Percentiles rank a stretch among this genome's conserved stretches.
Evolutionary conservation across 2,797 vertebrate genomes (phyloP).

Genomic region (Oreochromis mossambicus): DNA sequence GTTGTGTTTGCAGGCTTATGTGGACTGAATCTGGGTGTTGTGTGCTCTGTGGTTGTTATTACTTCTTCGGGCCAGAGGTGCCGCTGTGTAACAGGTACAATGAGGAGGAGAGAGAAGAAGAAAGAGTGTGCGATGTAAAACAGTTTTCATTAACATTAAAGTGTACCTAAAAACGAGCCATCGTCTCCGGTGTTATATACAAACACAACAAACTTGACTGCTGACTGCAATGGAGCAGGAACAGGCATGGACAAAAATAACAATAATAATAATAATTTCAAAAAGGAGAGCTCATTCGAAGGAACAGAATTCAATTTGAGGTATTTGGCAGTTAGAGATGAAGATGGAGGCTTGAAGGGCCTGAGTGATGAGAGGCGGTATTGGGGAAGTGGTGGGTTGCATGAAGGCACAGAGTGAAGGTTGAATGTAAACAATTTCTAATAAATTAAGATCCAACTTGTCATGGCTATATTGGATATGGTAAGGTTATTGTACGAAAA

Average conservation of each 20-base stretch:
- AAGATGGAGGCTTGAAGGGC: neutral
- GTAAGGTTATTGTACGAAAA: neutral
- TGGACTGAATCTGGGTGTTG: neutral
- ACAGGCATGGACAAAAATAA: neutral
- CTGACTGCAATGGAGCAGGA: neutral
- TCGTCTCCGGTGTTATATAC: neutral
- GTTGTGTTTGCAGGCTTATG: neutral
- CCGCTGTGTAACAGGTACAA: neutral
- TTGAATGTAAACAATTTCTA: neutral
- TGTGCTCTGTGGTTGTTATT: neutral
- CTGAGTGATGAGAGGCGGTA: neutral
- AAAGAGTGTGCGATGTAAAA: neutral
- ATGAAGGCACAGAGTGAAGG: neutral
- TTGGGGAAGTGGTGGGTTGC: neutral
- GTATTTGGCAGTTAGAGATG: neutral
- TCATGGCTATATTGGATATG: neutral
- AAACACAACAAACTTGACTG: neutral
- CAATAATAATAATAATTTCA: neutral
- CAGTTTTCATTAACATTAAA: neutral
- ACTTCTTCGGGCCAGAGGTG: neutral
- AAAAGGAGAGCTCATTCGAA: neutral
- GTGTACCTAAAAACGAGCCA: neutral
- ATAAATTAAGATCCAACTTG: neutral
- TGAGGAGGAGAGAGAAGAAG: neutral
- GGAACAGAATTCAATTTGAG: neutral